Conservation (phyloP, 2,113 vertebrate species). For the Miniopterus natalensis region DNA sequence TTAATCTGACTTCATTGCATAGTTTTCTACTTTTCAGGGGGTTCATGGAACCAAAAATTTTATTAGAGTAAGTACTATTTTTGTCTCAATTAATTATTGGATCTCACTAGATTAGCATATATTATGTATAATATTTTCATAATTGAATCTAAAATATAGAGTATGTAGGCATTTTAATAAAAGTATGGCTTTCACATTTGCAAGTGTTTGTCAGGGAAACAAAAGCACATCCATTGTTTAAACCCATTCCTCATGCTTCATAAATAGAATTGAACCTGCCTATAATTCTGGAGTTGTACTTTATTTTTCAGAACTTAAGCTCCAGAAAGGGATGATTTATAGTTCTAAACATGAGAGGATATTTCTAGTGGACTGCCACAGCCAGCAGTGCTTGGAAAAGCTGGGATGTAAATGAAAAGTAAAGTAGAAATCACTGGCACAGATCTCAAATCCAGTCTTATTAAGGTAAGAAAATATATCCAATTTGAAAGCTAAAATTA, state of each 20-base stretch:
- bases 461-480: constrained; percentile 85
- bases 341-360: constrained; percentile 80
- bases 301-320: constrained; percentile 83
- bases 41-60: constrained; percentile 80
- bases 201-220: constrained; percentile 70
- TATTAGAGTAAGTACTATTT: constrained; percentile 84
- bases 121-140: constrained; percentile 72
- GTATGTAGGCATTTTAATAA: constrained; percentile 74
- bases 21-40: constrained; percentile 63
- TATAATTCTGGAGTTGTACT: constrained; percentile 54
- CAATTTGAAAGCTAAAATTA: constrained; percentile 83
- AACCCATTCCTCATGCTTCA: constrained; percentile 34
- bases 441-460: constrained; percentile 83
- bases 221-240: constrained; percentile 72
- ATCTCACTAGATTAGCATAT: background rate
- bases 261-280: constrained; percentile 58
- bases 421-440: constrained; percentile 84
- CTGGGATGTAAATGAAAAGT: constrained; percentile 84
- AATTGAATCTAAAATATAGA: constrained; percentile 79
- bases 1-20: constrained; percentile 71
- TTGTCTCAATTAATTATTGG: constrained; percentile 64
- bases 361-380: constrained; percentile 81
- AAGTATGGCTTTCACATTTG: constrained; percentile 71
- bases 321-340: constrained; percentile 81
- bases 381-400: constrained; percentile 79